These are phyloP conservation scores for Plebejus anna DNA, from an alignment of 2,888 invertebrate genomes.

Conservation along the genomic window DNA sequence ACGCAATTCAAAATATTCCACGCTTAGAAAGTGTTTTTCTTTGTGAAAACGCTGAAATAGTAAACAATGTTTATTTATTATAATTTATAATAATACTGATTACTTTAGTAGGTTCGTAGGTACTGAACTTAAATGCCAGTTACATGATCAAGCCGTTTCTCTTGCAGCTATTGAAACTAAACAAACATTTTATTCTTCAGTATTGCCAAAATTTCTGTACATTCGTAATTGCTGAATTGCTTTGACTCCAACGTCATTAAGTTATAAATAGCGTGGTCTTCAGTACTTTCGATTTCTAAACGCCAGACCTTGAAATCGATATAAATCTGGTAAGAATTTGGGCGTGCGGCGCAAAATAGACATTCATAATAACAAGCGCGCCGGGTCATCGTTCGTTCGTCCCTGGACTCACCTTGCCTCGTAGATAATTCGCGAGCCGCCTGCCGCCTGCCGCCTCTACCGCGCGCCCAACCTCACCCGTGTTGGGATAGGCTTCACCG, in stretches of 20 bases:
- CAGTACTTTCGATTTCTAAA: slow-evolving; percentile 28
- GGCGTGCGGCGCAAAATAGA: slow-evolving; percentile 52
- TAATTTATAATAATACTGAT: no score
- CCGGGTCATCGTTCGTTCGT: slow-evolving; percentile 65
- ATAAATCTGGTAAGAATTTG: slow-evolving; percentile 43
- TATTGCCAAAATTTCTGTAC: neutral
- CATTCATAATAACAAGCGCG: slow-evolving; percentile 55
- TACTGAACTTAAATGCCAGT: neutral
- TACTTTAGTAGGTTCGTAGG: no score
- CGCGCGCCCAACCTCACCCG: slow-evolving; percentile 46
- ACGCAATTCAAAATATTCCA: neutral
- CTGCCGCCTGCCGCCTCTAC: slow-evolving; percentile 44
- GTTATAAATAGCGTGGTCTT: slow-evolving; percentile 4
- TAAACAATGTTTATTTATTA: no score
- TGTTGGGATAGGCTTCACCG: slow-evolving; percentile 54
- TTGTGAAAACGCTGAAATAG: no score
- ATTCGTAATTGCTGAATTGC: neutral
- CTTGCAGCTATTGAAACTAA: neutral
- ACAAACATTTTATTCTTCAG: neutral
- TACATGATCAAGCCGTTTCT: neutral
- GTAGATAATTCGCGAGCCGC: slow-evolving; percentile 71
- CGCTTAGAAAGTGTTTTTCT: neutral
- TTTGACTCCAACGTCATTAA: neutral
- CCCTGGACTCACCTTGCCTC: slow-evolving; percentile 69
- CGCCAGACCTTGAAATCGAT: slow-evolving; percentile 42